phyloP scores from a whole-genome alignment of 2,797 vertebrate genomes.

The Heliangelus exortis region DNA sequence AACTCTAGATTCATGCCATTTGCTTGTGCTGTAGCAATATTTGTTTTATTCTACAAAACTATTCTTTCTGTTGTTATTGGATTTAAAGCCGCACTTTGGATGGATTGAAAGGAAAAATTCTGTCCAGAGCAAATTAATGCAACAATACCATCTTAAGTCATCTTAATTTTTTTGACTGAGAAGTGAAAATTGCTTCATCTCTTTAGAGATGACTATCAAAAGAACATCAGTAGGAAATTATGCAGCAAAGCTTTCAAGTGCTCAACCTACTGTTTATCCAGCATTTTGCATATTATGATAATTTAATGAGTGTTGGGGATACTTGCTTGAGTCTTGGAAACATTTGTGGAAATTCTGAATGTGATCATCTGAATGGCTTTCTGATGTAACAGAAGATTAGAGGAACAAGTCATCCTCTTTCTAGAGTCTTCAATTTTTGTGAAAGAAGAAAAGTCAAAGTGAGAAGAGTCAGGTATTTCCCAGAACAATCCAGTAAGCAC shows the following conservation, averaged over 20 bases:
- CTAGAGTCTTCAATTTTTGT: background rate
- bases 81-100: background rate
- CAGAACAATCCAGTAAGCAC: background rate
- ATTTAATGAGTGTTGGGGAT: background rate
- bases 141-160: background rate
- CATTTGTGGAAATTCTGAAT: background rate
- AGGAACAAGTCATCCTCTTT: background rate
- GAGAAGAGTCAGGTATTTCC: background rate
- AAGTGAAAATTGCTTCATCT: background rate
- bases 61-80: background rate
- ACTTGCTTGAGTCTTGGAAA: background rate
- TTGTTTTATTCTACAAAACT: background rate
- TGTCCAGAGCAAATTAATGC: background rate
- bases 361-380: background rate
- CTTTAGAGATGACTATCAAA: background rate
- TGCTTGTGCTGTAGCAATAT: background rate
- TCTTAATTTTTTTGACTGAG: background rate
- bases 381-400: background rate
- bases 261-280: background rate
- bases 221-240: background rate
- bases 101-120: background rate
- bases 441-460: background rate
- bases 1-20: background rate
- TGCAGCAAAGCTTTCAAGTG: background rate
- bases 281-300: rapidly evolving